These are phyloP conservation scores for Hylyphantes graminicola DNA, from an alignment of 1,140 invertebrate species.

Conservation along the genomic window DNA sequence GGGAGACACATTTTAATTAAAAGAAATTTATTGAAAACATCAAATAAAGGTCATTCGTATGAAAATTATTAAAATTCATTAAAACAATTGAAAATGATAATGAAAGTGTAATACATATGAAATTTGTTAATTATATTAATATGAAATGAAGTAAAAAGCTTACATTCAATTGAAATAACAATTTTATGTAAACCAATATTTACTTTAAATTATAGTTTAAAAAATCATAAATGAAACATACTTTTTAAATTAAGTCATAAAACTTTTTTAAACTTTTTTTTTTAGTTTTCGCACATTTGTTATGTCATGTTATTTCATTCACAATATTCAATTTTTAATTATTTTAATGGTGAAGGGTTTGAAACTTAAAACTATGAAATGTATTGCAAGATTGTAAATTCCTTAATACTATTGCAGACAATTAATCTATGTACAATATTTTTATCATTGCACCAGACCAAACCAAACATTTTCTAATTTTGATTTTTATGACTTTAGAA, in stretches of 20 bases:
- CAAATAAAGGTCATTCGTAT: constrained; percentile 35
- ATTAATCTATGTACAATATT: constrained; percentile 19
- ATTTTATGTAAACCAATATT: constrained; percentile 29
- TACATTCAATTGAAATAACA: constrained; percentile 43
- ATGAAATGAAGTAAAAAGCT: constrained; percentile 33
- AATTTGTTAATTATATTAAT: constrained; percentile 19
- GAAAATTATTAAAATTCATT: constrained; percentile 44
- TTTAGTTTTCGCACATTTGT: constrained; percentile 50
- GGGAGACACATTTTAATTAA: constrained; percentile 6
- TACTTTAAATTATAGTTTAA: constrained; percentile 11
- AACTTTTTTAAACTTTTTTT: constrained; percentile 18
- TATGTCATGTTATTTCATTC: constrained; percentile 41
- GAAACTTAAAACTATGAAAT: neutral
- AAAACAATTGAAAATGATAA: constrained; percentile 35
- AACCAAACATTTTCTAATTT: neutral
- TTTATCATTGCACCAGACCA: constrained; percentile 24
- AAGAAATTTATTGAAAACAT: constrained; percentile 53
- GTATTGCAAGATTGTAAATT: neutral
- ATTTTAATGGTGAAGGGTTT: neutral
- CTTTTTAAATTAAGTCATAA: neutral
- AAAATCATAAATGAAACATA: constrained; percentile 32
- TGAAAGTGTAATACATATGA: constrained; percentile 26
- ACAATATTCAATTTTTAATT: constrained; percentile 3
- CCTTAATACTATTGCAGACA: constrained; percentile 1
- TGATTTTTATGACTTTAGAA: neutral